Evolutionary conservation across 2,888 invertebrate genomes (phyloP), one percentile per base, ranked within the genome.

Genomic region (Megaustenia siamemsis): DNA sequence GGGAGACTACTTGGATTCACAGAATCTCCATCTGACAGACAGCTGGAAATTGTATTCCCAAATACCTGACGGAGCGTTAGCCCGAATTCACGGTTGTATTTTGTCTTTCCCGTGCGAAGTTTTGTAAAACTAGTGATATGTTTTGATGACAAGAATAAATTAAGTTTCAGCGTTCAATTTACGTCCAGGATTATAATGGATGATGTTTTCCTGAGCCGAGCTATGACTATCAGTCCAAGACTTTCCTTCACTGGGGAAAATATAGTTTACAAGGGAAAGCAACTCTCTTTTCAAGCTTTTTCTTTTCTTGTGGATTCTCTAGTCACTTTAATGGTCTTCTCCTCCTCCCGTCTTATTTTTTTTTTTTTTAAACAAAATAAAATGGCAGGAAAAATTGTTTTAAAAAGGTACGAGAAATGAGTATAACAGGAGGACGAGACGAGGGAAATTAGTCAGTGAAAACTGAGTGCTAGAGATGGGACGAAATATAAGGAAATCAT

Each of bases 61-160:
- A 35, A 12, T 32, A 76, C 56, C 53, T 49, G 56, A 35, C 24
- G 56, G 3, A 35, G 32, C 6, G 53, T 5, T 56, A 38, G 32
- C 21, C 76, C n/a, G n/a, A 32, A 8, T 21, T 40, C 2, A 40
- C 28, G 60, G 35, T 35, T 43, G 24, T 78, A n/a, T 78, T 66
- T 40, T 45, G 63, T 78, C 63, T 66, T 66, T 40, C 63, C 45
- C 28, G 63, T 28, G 32, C 24, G 66, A 40, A 45, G 32, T 12
- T 66, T 28, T n/a, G 28, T 43, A 38, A 32, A 38, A 40, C 60
- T 18, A 32, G 56, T 56, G 71, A 81, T 60, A 40, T 56, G 81
- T 81, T 56, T 71, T 81, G 56, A 60, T 71, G 71, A 60, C 81
- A 82, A 63, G 73, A 82, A 82, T 63, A 73, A 82, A 75, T 63